A percentile compares a stretch with the other conserved stretches of the same genome.
These are phyloP conservation scores for Paraplagusia blochii DNA, from an alignment of 2,113 vertebrate species.

Conservation along the genomic window DNA sequence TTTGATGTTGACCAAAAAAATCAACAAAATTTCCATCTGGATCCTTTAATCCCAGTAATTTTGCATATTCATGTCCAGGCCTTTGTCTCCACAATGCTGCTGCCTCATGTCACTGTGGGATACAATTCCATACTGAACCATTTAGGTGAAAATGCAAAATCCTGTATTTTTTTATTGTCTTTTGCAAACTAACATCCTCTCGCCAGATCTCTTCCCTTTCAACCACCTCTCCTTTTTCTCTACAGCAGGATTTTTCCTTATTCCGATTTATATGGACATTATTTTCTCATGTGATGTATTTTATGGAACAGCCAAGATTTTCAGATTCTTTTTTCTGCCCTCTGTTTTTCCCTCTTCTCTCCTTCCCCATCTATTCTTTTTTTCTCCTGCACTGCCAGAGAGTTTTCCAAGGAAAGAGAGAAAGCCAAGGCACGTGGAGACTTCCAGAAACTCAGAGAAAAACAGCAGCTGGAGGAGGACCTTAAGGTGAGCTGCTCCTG, in stretches of 20 bases:
- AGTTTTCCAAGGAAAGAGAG: slow-evolving; percentile 99
- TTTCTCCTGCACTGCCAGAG: slow-evolving; percentile 72
- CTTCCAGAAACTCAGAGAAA: slow-evolving; percentile 96
- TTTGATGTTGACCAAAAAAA: no score
- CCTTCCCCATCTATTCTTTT: neutral
- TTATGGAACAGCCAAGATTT: slow-evolving; percentile 36
- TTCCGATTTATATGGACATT: neutral
- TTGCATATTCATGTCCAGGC: no score
- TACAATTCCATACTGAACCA: neutral
- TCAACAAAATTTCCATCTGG: no score
- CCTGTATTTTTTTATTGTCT: slow-evolving; percentile 11
- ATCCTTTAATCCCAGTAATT: no score
- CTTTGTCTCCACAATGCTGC: no score
- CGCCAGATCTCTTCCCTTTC: slow-evolving; percentile 19
- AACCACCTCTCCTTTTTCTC: slow-evolving; percentile 17
- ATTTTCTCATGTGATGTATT: slow-evolving; percentile 10
- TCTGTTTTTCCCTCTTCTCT: neutral
- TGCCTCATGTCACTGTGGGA: no score
- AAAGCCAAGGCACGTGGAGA: slow-evolving; percentile 97
- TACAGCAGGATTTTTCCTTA: slow-evolving; percentile 44
- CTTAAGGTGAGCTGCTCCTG: slow-evolving; percentile 76
- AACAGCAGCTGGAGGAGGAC: slow-evolving; percentile 96
- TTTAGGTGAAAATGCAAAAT: neutral
- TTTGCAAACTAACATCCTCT: slow-evolving; percentile 52
- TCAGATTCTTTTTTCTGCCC: slow-evolving; percentile 60